A percentile compares a stretch with the other conserved stretches of the same genome.
Evolutionary conservation across 1,140 invertebrate species (phyloP).

Genomic region (Ptiloglossa arizonensis): DNA sequence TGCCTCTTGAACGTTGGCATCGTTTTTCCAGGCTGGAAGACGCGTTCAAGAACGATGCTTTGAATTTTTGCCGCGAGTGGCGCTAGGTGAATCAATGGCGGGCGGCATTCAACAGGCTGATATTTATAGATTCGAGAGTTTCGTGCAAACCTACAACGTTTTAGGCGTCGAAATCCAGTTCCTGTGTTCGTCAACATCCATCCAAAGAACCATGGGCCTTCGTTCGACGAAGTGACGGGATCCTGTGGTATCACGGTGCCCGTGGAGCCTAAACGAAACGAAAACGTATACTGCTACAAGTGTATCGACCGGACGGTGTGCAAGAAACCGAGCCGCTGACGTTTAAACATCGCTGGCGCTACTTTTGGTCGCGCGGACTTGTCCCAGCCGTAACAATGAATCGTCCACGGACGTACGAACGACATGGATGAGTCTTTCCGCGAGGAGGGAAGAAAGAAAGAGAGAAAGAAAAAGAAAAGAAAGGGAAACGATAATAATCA

Average conservation of each 20-base stretch:
- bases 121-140: conserved; percentile 78
- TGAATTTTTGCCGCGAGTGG: conserved; percentile 56
- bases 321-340: conserved; percentile 5
- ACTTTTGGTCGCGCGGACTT: conserved; percentile 6
- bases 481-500: too few relatives aligned
- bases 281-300: too few relatives aligned
- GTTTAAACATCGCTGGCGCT: conserved; percentile 16
- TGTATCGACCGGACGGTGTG: not conserved
- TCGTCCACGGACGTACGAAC: not conserved
- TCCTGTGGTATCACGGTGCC: not conserved
- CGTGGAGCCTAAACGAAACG: not conserved
- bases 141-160: conserved; percentile 69
- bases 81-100: conserved; percentile 63
- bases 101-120: conserved; percentile 72
- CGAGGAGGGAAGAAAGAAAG: not conserved
- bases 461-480: too few relatives aligned
- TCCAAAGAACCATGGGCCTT: conserved; percentile 23
- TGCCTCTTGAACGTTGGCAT: too few relatives aligned
- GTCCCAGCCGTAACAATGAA: not conserved
- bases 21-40: conserved; percentile 51
- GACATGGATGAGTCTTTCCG: not conserved
- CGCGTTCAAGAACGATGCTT: not conserved
- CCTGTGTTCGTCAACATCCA: conserved; percentile 49
- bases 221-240: conserved; percentile 8
- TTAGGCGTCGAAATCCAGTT: conserved; percentile 72